Conservation (phyloP, 2,888 invertebrate species). For the Ophion ellenae region DNA sequence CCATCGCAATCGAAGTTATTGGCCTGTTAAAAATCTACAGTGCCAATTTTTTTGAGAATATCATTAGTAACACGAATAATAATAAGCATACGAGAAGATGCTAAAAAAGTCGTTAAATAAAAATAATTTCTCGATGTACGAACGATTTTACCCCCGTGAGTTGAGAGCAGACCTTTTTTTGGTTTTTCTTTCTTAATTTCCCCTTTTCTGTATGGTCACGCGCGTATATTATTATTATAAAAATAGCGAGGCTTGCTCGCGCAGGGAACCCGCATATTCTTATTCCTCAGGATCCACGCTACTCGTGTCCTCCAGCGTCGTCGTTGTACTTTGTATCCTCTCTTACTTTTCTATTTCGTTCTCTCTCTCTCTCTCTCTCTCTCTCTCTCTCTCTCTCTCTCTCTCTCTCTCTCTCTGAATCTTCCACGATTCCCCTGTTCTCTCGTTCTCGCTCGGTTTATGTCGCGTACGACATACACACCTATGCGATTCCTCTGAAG, state of each 20-base stretch:
- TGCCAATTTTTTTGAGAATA: no score
- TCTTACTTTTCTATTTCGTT: constrained; percentile 8
- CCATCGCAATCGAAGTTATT: not conserved
- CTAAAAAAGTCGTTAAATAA: no score
- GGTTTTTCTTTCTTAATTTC: constrained; percentile 1
- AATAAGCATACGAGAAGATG: no score
- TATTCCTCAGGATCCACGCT: constrained; percentile 45
- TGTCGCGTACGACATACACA: constrained; percentile 62
- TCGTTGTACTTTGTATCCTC: constrained; percentile 50
- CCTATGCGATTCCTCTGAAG: constrained; percentile 67
- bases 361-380: constrained; percentile 15
- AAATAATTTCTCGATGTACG: not conserved
- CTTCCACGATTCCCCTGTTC: constrained; percentile 30
- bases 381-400: constrained; percentile 1
- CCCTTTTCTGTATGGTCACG: constrained; percentile 17
- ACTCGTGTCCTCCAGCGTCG: constrained; percentile 61
- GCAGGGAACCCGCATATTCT: constrained; percentile 32
- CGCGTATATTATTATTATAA: constrained; percentile 25
- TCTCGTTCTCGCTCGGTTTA: constrained; percentile 59
- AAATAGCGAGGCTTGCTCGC: constrained; percentile 20
- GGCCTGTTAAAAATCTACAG: no score
- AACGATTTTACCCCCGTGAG: no score
- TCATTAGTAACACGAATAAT: not conserved
- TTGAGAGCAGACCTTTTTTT: not conserved
- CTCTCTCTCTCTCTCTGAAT: constrained; percentile 3